Conservation (phyloP, 1,140 invertebrate species). For the fruit fly (Drosophila melanogaster) region Release_6_plus_ISO1_MT NT_033779.5:1424001-1424500, state of each 20-base stretch:
- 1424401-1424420: conserved; percentile 81
- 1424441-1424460: conserved; percentile 55
- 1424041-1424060: conserved; percentile 53
- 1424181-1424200: conserved; percentile 42
- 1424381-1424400: conserved; percentile 59
- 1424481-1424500: conserved; percentile 20
- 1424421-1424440: conserved; percentile 72
- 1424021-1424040: conserved; percentile 27
- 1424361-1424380: conserved; percentile 73
- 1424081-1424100: conserved; percentile 22
- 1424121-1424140: conserved; percentile 77
- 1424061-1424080: conserved; percentile 60
- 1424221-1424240: neutral
- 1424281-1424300: conserved; percentile 78
- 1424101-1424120: conserved; percentile 74
- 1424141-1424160: conserved; percentile 75
- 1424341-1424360: conserved; percentile 58
- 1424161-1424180: conserved; percentile 58
- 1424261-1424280: conserved; percentile 12
- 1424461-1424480: conserved; percentile 27
- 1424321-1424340: conserved; percentile 37
- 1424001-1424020: conserved; percentile 41
- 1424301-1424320: conserved; percentile 64
- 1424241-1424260: neutral
- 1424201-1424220: conserved; percentile 22